Percentiles rank a stretch among this genome's conserved stretches.
Evolutionary conservation across 2,797 vertebrate species (phyloP).

Genomic region (Adelosebastes latens): DNA sequence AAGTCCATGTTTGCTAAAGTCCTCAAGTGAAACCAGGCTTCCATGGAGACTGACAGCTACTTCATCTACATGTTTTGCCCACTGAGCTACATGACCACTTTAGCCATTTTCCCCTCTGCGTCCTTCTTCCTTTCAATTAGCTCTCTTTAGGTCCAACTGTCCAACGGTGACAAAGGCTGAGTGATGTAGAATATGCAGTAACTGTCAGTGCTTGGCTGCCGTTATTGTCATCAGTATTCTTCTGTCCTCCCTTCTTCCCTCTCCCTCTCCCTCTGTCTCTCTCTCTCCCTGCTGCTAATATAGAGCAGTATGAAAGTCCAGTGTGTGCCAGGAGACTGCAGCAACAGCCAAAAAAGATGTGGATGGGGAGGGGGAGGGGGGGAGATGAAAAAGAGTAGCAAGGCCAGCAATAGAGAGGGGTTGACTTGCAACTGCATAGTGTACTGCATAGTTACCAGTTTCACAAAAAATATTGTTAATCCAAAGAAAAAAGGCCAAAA

Average conservation of each 20-base stretch:
- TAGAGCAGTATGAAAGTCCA: constrained; percentile 55
- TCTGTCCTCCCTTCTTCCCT: constrained; percentile 30
- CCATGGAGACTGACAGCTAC: constrained; percentile 24
- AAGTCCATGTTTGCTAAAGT: constrained; percentile 11
- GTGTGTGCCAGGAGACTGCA: constrained; percentile 64
- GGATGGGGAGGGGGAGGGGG: background rate
- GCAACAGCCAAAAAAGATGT: constrained; percentile 52
- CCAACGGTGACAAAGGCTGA: constrained; percentile 19
- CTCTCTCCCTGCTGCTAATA: constrained; percentile 37
- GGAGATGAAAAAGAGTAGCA: background rate
- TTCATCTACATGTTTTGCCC: background rate
- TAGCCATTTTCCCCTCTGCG: background rate
- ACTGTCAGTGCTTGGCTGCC: constrained; percentile 37
- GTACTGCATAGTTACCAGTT: background rate
- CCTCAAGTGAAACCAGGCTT: background rate
- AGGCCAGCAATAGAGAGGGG: background rate
- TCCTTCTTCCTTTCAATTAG: constrained; percentile 17
- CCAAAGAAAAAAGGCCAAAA: background rate
- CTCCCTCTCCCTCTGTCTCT: constrained; percentile 6
- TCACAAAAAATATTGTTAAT: background rate
- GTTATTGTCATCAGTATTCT: constrained; percentile 54
- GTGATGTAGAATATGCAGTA: constrained; percentile 24
- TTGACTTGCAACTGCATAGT: background rate
- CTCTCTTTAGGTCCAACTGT: constrained; percentile 30
- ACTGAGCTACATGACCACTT: background rate